Evolutionary conservation across 2,888 invertebrate species (phyloP).

Genomic region (Helleia helle): DNA sequence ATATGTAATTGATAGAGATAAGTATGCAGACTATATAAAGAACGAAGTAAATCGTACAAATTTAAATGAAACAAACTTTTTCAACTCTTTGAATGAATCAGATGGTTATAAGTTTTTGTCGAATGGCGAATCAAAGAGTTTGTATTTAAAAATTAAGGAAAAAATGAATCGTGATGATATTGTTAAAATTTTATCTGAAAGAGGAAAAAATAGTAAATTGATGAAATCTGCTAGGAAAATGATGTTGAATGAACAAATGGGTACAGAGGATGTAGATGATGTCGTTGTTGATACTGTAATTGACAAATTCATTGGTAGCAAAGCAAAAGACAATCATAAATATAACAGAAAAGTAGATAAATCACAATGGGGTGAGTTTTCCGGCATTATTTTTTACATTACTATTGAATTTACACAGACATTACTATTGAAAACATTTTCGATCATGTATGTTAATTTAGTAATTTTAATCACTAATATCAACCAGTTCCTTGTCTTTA

Average conservation of each 20-base stretch:
- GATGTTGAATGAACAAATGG: conserved; percentile 25
- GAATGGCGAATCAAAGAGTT: conserved; percentile 33
- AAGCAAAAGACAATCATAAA: conserved; percentile 40
- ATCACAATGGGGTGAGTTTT: conserved; percentile 45
- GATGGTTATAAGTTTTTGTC: conserved; percentile 36
- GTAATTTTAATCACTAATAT: too few relatives aligned
- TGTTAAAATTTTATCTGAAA: conserved; percentile 34
- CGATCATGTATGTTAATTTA: too few relatives aligned
- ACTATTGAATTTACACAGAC: too few relatives aligned
- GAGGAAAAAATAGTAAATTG: conserved; percentile 23
- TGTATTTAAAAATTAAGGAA: conserved; percentile 51
- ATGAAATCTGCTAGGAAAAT: conserved; percentile 39
- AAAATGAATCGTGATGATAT: conserved; percentile 58
- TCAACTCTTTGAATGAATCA: conserved; percentile 37
- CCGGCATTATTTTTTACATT: not conserved
- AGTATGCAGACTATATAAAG: conserved; percentile 29
- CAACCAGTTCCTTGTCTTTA: too few relatives aligned
- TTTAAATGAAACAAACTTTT: conserved; percentile 48
- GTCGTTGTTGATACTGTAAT: conserved; percentile 45
- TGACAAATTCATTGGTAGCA: conserved; percentile 25
- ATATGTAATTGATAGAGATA: conserved; percentile 38
- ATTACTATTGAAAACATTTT: too few relatives aligned
- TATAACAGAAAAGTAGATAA: conserved; percentile 33
- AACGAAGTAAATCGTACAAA: conserved; percentile 33
- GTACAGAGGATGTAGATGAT: conserved; percentile 28